These are phyloP conservation scores for Bombus sibiricus DNA, from an alignment of 1,140 invertebrate species.

Conservation along the genomic window DNA sequence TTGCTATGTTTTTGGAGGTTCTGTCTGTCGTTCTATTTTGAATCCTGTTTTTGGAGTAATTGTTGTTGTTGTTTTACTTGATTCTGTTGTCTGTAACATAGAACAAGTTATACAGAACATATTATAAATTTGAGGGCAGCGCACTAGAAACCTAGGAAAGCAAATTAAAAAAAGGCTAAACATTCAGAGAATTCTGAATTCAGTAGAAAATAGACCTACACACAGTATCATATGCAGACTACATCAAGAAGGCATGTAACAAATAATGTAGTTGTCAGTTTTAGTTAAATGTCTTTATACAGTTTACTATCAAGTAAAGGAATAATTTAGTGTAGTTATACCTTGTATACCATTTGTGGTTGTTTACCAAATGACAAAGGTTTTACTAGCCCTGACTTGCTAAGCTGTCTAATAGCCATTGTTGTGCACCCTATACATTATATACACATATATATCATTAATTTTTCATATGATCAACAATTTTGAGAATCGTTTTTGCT, in stretches of 20 bases:
- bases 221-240: conserved; percentile 53
- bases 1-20: conserved; percentile 68
- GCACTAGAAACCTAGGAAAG: neutral
- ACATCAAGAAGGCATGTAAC: conserved; percentile 57
- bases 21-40: conserved; percentile 56
- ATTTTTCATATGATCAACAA: neutral
- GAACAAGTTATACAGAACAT: neutral
- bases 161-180: neutral
- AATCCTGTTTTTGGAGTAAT: conserved; percentile 27
- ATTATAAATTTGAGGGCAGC: neutral
- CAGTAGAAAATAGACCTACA: conserved; percentile 55
- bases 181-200: neutral
- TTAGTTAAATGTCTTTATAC: neutral
- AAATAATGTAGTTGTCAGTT: conserved; percentile 48
- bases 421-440: conserved; percentile 59
- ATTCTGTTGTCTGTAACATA: conserved; percentile 61
- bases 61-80: conserved; percentile 47
- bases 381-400: conserved; percentile 47
- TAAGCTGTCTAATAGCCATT: conserved; percentile 55
- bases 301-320: conserved; percentile 6
- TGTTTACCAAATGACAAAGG: conserved; percentile 40
- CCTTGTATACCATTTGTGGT: conserved; percentile 25
- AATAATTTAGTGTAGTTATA: conserved; percentile 10
- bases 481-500: neutral
- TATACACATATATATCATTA: neutral